Evolutionary conservation across 2,797 vertebrate genomes (phyloP).

Genomic region (Gastrophryne carolinensis): DNA sequence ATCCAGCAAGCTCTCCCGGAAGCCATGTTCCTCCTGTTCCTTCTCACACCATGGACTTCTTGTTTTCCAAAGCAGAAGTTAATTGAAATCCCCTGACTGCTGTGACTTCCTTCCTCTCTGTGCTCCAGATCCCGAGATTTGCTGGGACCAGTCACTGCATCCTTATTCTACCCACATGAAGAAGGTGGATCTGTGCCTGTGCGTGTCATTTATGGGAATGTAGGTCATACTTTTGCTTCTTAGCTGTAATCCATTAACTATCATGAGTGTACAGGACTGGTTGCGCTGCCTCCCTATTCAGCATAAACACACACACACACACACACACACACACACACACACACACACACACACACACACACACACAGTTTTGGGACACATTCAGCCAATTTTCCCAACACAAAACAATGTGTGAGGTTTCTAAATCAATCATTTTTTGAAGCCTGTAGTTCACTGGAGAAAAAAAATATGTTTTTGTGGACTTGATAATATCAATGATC

Average conservation of each 20-base stretch:
- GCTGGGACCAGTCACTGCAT: constrained; percentile 20
- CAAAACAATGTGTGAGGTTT: too few species aligned
- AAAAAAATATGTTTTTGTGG: too few species aligned
- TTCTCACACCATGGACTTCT: background rate
- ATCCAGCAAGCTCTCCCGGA: background rate
- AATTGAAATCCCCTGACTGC: background rate
- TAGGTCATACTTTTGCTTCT: constrained; percentile 40
- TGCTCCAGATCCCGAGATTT: background rate
- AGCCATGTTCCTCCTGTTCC: too few species aligned
- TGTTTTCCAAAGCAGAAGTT: background rate
- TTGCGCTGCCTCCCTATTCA: constrained; percentile 3
- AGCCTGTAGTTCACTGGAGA: too few species aligned
- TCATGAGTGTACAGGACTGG: constrained; percentile 26
- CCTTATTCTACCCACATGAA: constrained; percentile 25
- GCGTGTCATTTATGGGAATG: constrained; percentile 36
- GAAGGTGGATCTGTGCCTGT: constrained; percentile 37
- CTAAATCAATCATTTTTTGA: too few species aligned
- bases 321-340: too few species aligned
- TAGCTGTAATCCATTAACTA: constrained; percentile 15
- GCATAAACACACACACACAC: constrained; percentile 5
- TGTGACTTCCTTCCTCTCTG: background rate
- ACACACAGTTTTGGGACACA: too few species aligned
- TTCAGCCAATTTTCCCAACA: too few species aligned
- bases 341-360: too few species aligned
- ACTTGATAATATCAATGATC: too few species aligned